Percentiles rank a stretch among this genome's conserved stretches.
Evolutionary conservation across 2,888 invertebrate species (phyloP).

Genomic region (Fissipunctia ypsillon): DNA sequence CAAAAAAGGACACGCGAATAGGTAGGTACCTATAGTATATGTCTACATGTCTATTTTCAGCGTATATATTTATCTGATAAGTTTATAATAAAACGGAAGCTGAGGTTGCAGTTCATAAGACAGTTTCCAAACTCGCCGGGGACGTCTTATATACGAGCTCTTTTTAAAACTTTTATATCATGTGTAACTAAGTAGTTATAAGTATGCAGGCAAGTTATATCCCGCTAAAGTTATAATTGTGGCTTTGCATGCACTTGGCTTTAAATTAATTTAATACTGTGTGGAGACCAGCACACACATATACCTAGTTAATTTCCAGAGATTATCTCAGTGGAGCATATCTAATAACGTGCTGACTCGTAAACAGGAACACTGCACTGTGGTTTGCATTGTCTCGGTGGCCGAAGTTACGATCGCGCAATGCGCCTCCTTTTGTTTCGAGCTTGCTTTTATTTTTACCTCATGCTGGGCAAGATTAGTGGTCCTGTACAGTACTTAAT

Average conservation of each 20-base stretch:
- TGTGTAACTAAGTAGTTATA: slow-evolving; percentile 6
- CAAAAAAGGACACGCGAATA: slow-evolving; percentile 6
- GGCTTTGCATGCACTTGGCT: slow-evolving; percentile 38
- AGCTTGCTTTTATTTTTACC: slow-evolving; percentile 51
- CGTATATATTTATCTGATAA: slow-evolving; percentile 1
- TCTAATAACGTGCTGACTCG: slow-evolving; percentile 62
- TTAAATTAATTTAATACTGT: slow-evolving; percentile 42
- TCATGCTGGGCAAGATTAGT: slow-evolving; percentile 49
- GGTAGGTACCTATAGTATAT: neutral
- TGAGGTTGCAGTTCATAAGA: slow-evolving; percentile 6
- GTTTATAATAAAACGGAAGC: slow-evolving; percentile 17
- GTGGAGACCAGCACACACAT: slow-evolving; percentile 24
- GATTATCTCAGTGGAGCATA: slow-evolving; percentile 55
- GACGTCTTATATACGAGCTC: slow-evolving; percentile 3
- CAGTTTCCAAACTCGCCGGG: slow-evolving; percentile 28
- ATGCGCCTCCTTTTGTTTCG: slow-evolving; percentile 63
- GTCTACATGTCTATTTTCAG: slow-evolving; percentile 4
- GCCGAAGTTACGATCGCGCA: slow-evolving; percentile 68
- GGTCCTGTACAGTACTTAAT: slow-evolving; percentile 45
- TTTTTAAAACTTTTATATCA: slow-evolving; percentile 38
- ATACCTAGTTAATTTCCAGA: slow-evolving; percentile 54
- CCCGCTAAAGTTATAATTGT: slow-evolving; percentile 52
- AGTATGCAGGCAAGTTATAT: slow-evolving; percentile 18
- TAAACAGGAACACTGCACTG: slow-evolving; percentile 61
- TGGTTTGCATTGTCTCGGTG: slow-evolving; percentile 62